Evolutionary conservation across 2,113 vertebrate species (phyloP).

Genomic region (Nothoprocta perdicaria): DNA sequence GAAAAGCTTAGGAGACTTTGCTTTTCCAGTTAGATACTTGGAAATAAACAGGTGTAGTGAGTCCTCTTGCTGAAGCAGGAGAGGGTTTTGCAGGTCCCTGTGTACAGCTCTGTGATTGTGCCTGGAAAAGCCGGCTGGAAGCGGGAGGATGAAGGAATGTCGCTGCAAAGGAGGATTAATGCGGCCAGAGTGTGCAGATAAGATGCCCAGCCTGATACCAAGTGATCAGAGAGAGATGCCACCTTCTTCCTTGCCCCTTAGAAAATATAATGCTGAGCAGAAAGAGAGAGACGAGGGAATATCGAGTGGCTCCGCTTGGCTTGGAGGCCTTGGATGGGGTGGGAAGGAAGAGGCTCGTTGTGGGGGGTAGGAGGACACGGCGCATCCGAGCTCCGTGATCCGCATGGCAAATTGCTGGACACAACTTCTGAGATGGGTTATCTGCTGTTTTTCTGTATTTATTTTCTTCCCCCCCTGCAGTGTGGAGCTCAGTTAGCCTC

Average conservation of each 20-base stretch:
- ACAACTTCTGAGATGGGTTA: neutral
- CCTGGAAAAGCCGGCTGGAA: slow-evolving; percentile 20
- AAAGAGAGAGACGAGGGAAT: neutral
- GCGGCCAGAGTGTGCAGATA: slow-evolving; percentile 36
- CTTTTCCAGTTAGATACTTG: neutral
- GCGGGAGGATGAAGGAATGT: neutral
- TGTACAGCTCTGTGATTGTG: slow-evolving; percentile 33
- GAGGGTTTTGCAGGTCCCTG: neutral
- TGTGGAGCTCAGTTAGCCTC: slow-evolving; percentile 36
- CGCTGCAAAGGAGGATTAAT: slow-evolving; percentile 19
- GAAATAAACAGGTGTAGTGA: neutral
- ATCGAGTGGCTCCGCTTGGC: accelerated
- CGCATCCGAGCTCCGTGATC: neutral
- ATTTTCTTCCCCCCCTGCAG: neutral
- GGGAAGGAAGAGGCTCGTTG: neutral
- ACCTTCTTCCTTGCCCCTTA: neutral
- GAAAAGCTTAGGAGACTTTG: neutral
- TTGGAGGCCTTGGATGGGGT: neutral
- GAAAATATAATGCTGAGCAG: neutral
- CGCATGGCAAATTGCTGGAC: neutral
- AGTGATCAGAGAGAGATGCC: neutral
- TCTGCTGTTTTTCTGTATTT: neutral
- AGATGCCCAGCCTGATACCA: slow-evolving; percentile 15
- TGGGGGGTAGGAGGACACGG: accelerated
- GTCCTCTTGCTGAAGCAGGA: neutral